These are phyloP conservation scores for Falco punctatus DNA, from an alignment of 2,113 vertebrate genomes.

Conservation along the genomic window DNA sequence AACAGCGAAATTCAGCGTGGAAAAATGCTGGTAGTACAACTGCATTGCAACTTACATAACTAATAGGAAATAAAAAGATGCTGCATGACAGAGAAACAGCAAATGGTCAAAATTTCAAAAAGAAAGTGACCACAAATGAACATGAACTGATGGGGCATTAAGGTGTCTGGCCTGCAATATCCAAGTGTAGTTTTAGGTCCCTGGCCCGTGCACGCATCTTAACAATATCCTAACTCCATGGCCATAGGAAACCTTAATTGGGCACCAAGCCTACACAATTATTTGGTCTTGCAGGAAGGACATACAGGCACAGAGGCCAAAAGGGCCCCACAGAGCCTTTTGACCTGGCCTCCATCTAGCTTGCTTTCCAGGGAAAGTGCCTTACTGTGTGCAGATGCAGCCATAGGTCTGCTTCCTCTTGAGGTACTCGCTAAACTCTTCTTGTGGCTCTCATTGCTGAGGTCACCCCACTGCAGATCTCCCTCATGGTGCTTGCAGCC, in stretches of 20 bases:
- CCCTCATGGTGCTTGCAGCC: neutral
- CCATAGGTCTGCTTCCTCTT: neutral
- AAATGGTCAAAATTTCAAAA: neutral
- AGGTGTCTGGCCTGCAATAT: neutral
- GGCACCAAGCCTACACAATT: neutral
- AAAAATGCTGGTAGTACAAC: neutral
- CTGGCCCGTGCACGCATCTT: neutral
- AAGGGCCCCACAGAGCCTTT: neutral
- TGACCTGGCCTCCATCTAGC: neutral
- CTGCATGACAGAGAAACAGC: neutral
- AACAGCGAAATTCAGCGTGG: neutral
- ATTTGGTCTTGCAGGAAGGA: neutral
- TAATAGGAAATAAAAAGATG: neutral
- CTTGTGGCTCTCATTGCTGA: neutral
- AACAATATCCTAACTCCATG: neutral
- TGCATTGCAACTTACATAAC: neutral
- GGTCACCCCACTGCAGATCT: neutral
- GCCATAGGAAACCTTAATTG: neutral
- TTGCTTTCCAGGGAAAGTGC: neutral
- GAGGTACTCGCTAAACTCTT: neutral
- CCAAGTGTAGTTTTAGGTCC: neutral
- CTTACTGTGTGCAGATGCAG: neutral
- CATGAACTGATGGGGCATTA: neutral
- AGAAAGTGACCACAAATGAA: neutral
- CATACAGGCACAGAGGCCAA: neutral